Evolutionary conservation across 2,113 vertebrate species (phyloP), one percentile per base, ranked within the genome.

Genomic region (Clarias magur): DNA sequence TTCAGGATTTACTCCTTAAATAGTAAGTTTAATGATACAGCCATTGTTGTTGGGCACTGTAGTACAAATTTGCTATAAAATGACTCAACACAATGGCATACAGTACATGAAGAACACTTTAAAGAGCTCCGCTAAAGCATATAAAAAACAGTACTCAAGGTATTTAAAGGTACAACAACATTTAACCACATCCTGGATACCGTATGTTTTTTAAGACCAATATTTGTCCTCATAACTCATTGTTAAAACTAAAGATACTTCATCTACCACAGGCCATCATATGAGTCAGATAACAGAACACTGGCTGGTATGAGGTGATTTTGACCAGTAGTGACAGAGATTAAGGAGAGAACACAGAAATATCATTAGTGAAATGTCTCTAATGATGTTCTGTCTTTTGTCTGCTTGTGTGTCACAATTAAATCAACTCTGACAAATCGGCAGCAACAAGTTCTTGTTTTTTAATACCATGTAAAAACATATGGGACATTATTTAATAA

Each of bases 11-110:
- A 30, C 42, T n/a, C 59, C 16, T 6, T 63, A 79, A 85, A 56
- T 11, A n/a, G 57, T 25, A 85, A 53, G 59, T 76, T 85, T 76
- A n/a, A 67, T 56, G 56, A 85, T 13, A 23, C 42, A 54, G n/a
- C 3, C 53, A 21, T 86, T 80, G 48, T 27, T 86, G 76, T 38
- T 56, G 48, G 48, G 27, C 76, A 70, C 21, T n/a, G 23, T 63
- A 34, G 53, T 59, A 57, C 76, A 79, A 67, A 21, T 23, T 56
- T 17, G 30, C 27, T 30, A 53, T n/a, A 27, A 86, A 9, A 38
- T 80, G 60, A 80, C 21, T 65, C 57, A 38, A 65, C 1, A 60
- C 48, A 62, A 54, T 59, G 5, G 19, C 34, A 60, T 53, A 30
- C 21, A n/a, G 53, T 53, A 48, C 1, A 23, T 11, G 25, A 15